Conservation (phyloP, 2,888 invertebrate genomes). For the Sarcophaga caerulescens region DNA sequence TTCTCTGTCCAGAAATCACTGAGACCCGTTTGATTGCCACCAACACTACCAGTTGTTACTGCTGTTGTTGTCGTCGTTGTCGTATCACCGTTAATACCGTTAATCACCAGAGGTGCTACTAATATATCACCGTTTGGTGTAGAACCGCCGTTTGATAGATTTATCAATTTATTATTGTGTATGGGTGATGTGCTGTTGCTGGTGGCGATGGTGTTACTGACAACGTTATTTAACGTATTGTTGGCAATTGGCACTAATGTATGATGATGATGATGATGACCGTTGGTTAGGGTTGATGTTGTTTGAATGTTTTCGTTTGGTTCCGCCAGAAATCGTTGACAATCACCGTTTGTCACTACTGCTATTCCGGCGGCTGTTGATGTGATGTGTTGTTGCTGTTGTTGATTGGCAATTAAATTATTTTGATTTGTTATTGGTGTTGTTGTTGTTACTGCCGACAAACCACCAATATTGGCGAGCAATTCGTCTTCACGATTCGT, state of each 20-base stretch:
- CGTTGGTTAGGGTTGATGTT: conserved; percentile 67
- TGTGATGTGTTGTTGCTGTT: conserved; percentile 64
- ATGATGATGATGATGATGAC: conserved; percentile 59
- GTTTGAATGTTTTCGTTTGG: conserved; percentile 78
- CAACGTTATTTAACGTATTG: conserved; percentile 53
- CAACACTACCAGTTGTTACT: conserved; percentile 58
- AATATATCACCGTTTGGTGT: conserved; percentile 61
- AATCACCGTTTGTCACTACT: conserved; percentile 69
- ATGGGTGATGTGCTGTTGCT: conserved; percentile 59
- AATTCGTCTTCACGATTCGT: conserved; percentile 86
- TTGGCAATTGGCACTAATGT: conserved; percentile 62
- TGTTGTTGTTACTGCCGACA: conserved; percentile 65
- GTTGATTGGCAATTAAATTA: conserved; percentile 73
- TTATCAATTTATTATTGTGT: conserved; percentile 63
- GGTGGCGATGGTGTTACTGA: conserved; percentile 54
- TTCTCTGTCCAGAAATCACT: conserved; percentile 82
- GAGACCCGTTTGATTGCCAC: conserved; percentile 77
- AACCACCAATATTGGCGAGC: conserved; percentile 80
- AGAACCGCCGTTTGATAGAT: conserved; percentile 61
- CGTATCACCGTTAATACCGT: conserved; percentile 60
- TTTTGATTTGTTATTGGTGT: conserved; percentile 67
- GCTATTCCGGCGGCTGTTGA: conserved; percentile 69
- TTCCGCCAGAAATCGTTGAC: conserved; percentile 69
- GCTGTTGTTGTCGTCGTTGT: conserved; percentile 48
- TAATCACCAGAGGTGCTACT: conserved; percentile 48